Evolutionary conservation across 2,797 vertebrate species (phyloP).

Genomic region (Chrysocyon brachyurus): DNA sequence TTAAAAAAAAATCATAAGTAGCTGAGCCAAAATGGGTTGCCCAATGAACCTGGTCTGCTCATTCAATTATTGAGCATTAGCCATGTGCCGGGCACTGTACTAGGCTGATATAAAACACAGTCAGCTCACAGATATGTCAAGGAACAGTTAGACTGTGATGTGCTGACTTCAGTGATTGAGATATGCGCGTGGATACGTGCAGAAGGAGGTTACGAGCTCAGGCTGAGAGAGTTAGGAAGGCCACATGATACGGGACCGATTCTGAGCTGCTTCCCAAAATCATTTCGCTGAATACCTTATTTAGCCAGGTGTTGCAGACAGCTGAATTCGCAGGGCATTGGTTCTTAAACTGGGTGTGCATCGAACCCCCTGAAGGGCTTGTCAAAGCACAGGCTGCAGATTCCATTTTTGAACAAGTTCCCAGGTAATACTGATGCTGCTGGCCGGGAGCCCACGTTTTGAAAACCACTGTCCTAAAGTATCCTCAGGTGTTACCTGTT

Average conservation of each 20-base stretch:
- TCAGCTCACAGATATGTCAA: neutral
- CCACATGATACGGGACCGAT: neutral
- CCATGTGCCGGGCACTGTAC: neutral
- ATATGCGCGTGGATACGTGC: neutral
- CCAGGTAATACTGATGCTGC: neutral
- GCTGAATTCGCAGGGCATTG: neutral
- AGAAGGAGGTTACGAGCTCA: neutral
- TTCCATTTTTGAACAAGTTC: slow-evolving; percentile 33
- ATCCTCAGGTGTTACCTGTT: neutral
- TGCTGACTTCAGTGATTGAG: neutral
- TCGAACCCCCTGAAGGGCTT: neutral
- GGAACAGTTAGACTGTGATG: neutral
- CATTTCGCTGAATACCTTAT: neutral
- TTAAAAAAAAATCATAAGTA: slow-evolving; percentile 29
- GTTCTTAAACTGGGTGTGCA: neutral
- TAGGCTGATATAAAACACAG: neutral
- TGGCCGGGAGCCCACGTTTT: neutral
- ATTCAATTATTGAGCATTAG: neutral
- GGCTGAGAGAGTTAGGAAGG: neutral
- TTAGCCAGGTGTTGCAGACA: neutral
- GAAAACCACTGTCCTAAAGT: neutral
- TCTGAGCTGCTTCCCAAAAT: neutral
- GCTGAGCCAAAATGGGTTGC: neutral
- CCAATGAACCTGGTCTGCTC: neutral
- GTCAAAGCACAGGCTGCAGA: slow-evolving; percentile 37